Base-by-base conservation (phyloP, 2,797 vertebrate species). In the Melanotaenia nigrans region DNA sequence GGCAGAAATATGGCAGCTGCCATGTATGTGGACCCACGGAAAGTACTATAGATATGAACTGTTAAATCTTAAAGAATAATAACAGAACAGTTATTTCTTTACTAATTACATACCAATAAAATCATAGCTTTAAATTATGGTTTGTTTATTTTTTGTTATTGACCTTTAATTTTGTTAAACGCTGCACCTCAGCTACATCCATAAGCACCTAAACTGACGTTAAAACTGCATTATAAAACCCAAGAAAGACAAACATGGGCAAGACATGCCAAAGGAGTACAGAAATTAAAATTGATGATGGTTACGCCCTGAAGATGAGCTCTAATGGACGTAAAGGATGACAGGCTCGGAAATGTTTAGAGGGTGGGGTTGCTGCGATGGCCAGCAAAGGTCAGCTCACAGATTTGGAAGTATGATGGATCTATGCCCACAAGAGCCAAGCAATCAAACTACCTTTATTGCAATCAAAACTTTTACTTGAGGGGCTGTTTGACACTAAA, bases 301-400 rank as follows among this genome's bases (percentile, higher is more conserved):
- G 77, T 66, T 78, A 72, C n/a, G 14, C 68, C 82, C 79, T 65
- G 71, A 83, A 82, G 84, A 92, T 80, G 86, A 87, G 85, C 87
- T 69, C 78, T 88, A 87, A 92, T 82, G 71, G 84, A 87, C 76
- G 83, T 56, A 79, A 81, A 75, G 61, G 65, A 78, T 74, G 79
- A 81, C 75, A 65, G 82, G 38, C 62, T 40, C 5, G 11, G 64
- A 64, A 67, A 69, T 38, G 38, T 7, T 7, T 22, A 36, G n/a
- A 30, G n/a, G 24, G 64, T 42, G 42, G 1, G 57, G 58, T 33
- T 30, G 1, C 18, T 0, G 25, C 62, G 73, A 82, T 51, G 38
- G 75, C 79, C 38, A 16, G 83, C 79, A 92, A 92, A 92, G 89
- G 89, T 93, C 91, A 87, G 74, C 83, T 66, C 11, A 57, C 81